Evolutionary conservation across 2,888 invertebrate genomes (phyloP).

Genomic region (Invenusta paracnida): DNA sequence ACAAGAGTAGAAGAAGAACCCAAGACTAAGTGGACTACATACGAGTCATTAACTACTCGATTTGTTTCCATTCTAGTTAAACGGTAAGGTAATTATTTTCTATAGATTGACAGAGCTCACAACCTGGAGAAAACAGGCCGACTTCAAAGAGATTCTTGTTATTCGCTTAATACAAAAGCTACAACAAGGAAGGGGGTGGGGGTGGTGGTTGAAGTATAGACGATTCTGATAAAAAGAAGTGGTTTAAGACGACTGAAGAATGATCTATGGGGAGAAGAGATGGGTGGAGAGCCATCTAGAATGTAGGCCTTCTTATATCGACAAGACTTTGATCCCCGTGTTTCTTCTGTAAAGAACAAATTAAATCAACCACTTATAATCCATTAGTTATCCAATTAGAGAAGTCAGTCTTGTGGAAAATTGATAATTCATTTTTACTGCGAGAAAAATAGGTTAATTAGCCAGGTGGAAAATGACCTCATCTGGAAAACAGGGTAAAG

Average conservation of each 20-base stretch:
- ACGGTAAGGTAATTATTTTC: slow-evolving; percentile 18
- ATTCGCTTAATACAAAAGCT: background rate
- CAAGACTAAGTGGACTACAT: background rate
- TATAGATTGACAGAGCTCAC: background rate
- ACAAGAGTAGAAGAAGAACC: background rate
- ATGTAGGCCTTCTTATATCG: slow-evolving; percentile 1
- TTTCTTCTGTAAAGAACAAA: background rate
- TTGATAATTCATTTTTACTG: slow-evolving; percentile 17
- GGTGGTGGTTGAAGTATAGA: background rate
- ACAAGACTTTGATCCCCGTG: slow-evolving; percentile 9
- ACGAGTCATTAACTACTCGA: slow-evolving; percentile 23
- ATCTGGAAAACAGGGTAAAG: too few species aligned
- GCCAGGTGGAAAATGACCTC: slow-evolving; percentile 26
- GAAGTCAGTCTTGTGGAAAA: slow-evolving; percentile 25
- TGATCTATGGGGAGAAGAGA: background rate
- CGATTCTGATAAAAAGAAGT: too few species aligned
- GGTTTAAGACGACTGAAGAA: too few species aligned
- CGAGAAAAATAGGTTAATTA: slow-evolving; percentile 21
- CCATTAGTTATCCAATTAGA: slow-evolving; percentile 26
- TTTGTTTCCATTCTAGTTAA: slow-evolving; percentile 26
- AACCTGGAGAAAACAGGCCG: background rate
- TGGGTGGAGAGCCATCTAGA: background rate
- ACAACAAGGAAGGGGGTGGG: background rate
- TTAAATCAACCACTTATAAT: slow-evolving; percentile 29
- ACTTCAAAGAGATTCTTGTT: slow-evolving; percentile 18